A percentile compares a stretch with the other conserved stretches of the same genome.
Conservation (phyloP, 1,140 invertebrate species). For the Pissodes strobi region DNA sequence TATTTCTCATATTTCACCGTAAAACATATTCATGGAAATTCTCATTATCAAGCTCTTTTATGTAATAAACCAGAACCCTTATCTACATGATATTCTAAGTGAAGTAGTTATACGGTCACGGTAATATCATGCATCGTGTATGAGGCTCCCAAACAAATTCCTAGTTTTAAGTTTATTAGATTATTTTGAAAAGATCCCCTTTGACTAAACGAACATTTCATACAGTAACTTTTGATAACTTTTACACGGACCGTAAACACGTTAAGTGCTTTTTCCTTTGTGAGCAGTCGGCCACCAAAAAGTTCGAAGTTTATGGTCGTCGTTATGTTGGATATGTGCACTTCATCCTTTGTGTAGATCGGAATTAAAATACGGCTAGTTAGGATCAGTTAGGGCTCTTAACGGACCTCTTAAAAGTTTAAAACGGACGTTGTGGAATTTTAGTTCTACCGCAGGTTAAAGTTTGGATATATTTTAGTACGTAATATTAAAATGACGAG, state of each 20-base stretch:
- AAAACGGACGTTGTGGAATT: constrained; percentile 2
- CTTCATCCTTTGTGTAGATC: constrained; percentile 21
- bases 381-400: constrained; percentile 6
- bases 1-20: no score
- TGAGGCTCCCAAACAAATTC: constrained; percentile 1
- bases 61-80: not conserved
- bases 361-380: constrained; percentile 24
- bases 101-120: not conserved
- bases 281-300: constrained; percentile 10
- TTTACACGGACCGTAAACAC: constrained; percentile 33
- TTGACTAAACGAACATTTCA: constrained; percentile 27
- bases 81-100: not conserved
- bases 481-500: no score
- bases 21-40: no score
- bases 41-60: no score
- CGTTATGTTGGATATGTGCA: constrained; percentile 4
- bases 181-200: constrained; percentile 22
- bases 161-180: constrained; percentile 26
- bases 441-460: not conserved
- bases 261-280: constrained; percentile 29
- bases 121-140: not conserved
- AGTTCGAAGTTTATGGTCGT: constrained; percentile 16
- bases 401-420: constrained; percentile 15
- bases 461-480: no score
- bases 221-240: constrained; percentile 35